Base-by-base conservation (phyloP, 2,113 vertebrate genomes). In the Tyto alba region DNA sequence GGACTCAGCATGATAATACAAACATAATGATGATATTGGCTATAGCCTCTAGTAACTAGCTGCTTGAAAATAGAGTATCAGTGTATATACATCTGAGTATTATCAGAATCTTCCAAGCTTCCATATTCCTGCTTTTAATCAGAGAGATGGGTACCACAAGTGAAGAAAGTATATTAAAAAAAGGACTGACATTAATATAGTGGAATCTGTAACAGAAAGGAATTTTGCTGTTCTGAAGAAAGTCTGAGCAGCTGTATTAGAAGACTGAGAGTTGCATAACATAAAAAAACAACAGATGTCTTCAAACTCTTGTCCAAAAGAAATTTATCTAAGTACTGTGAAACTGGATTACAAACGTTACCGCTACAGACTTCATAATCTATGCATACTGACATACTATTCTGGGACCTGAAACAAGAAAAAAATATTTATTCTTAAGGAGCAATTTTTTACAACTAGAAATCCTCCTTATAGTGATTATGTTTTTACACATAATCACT, bases 11-110 rank as follows among this genome's bases (percentile, higher is more conserved):
- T 20, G 90, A 17, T 55, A 93, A 88, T 2, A 93, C 78, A 95
- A 95, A 96, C 67, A 63, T 67, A 88, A 76, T 67, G 3, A 93
- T 90, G 78, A 91, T 55, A 69, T 67, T 91, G 91, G 93, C 85
- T 86, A 71, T 88, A 93, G 82, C 50, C 50, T 79, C n/a, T 27
- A 29, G 12, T 47, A 76, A 87, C 50, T 32, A 47, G 57, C 91
- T 91, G 63, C 85, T 69, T 41, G 47, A 32, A 64, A 68, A 68
- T 2, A 34, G 32, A 9, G 6, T 68, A 83, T 71, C 89, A 64
- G 3, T 53, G 56, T 14, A 85, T 59, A 72, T 62, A 29, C 78
- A 85, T 32, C 53, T 45, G 66, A 89, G 78, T 9, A 76, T 40
- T 36, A 66, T 9, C 29, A 88, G 40, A 56, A 40, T 27, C 45